phyloP scores from a whole-genome alignment of 2,797 vertebrate species.

The Taeniopygia guttata region DNA sequence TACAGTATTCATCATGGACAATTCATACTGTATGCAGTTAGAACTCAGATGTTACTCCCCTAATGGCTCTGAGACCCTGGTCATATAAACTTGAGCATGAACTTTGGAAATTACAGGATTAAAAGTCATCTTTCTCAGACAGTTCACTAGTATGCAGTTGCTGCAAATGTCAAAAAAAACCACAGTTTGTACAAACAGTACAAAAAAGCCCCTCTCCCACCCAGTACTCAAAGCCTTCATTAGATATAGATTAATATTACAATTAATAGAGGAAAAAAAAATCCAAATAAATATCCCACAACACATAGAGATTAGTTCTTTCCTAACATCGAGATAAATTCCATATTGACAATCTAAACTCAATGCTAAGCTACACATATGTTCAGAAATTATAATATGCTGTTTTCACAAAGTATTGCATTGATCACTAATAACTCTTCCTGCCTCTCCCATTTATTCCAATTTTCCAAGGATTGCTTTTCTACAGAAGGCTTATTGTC shows the following conservation, averaged over 20 bases:
- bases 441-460: not conserved
- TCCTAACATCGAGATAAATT: not conserved
- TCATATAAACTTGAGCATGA: not conserved
- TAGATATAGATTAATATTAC: too few species aligned
- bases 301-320: not conserved
- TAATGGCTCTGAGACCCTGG: not conserved
- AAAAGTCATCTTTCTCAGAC: not conserved
- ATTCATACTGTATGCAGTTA: not conserved
- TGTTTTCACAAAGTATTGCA: not conserved
- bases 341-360: not conserved
- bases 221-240: not conserved
- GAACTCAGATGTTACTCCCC: not conserved
- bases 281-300: rapidly evolving
- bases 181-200: not conserved
- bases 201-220: not conserved
- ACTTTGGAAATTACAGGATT: not conserved
- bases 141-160: not conserved
- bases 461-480: not conserved
- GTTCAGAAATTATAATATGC: not conserved
- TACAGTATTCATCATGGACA: not conserved
- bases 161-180: conserved; percentile 32
- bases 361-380: not conserved
- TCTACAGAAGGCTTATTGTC: not conserved
- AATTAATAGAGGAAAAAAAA: not conserved
- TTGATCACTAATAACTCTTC: not conserved